Base-by-base conservation (phyloP, 2,888 invertebrate genomes). In the Coelinius sp. region DNA sequence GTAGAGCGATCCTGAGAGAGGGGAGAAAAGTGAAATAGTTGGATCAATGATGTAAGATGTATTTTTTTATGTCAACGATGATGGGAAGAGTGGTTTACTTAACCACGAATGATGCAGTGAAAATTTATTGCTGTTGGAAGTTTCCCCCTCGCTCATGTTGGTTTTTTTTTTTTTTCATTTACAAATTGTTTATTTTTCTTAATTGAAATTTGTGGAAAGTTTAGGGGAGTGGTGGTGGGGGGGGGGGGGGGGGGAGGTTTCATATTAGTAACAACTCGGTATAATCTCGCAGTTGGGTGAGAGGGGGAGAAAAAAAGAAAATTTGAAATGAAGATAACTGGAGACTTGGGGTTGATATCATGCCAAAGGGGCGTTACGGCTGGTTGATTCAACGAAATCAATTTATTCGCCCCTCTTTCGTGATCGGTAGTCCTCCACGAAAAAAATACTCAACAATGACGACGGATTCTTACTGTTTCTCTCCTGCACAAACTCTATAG, bases 271-370 rank as follows among this genome's bases (percentile, higher is more conserved):
- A 56, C 56, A 56, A 56, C 27, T 62, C 31, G 31, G 59, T 22
- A 63, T 63, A 63, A 63, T 63, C 24, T 22, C 35, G 41, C 22
- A 41, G 63, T 38, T 41, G 12, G 20, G n/a, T 6, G 17, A 20
- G 41, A 41, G 22, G 22, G 38, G 10, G 17, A 20, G 12, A 6
- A 2, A 35, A 38, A 20, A 17, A 12, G 35, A 35, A 82, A 85
- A 83, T 85, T 86, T 86, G 85, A 86, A 86, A 86, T 86, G 86
- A 86, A 86, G 87, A 87, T 87, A 86, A 87, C 87, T 83, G 83
- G 82, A 84, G 85, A 85, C 85, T 85, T 86, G 85, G 75, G 84
- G 83, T 84, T 85, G 86, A 86, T 86, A 86, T 85, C 86, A 83
- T 79, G 83, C 83, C 81, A 83, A 84, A 83, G 85, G 77, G 84